Percentiles rank a stretch among this genome's conserved stretches.
These are phyloP conservation scores for Diabrotica undecimpunctata DNA, from an alignment of 1,140 invertebrate species.

Conservation along the genomic window DNA sequence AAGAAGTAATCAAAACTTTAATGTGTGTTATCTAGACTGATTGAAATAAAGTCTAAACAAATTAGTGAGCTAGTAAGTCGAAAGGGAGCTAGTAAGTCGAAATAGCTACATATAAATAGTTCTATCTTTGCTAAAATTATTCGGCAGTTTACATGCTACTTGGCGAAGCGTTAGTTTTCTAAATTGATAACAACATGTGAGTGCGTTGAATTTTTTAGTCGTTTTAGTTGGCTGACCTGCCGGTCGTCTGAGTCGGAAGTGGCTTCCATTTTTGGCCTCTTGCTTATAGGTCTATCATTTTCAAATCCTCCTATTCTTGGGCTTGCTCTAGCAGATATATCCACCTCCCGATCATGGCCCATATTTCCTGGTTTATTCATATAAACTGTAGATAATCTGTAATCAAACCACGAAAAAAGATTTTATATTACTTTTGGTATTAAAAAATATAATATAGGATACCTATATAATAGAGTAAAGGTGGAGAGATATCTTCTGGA, in stretches of 20 bases:
- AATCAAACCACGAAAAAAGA: conserved; percentile 9
- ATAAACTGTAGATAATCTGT: conserved; percentile 39
- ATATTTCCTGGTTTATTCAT: conserved; percentile 32
- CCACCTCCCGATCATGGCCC: conserved; percentile 28
- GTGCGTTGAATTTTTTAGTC: conserved; percentile 32
- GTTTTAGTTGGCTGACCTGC: conserved; percentile 48
- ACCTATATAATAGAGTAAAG: too few relatives aligned
- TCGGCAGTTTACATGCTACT: background rate
- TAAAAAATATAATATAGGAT: too few relatives aligned
- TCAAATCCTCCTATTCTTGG: conserved; percentile 26
- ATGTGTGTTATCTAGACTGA: too few relatives aligned
- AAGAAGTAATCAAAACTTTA: too few relatives aligned
- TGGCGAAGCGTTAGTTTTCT: conserved; percentile 33
- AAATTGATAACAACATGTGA: conserved; percentile 39
- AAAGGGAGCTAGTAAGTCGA: background rate
- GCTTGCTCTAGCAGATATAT: conserved; percentile 26
- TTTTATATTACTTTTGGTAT: too few relatives aligned
- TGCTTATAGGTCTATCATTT: conserved; percentile 45
- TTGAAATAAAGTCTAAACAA: too few relatives aligned
- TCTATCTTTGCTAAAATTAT: too few relatives aligned
- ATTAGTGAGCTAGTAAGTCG: background rate
- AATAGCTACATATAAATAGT: background rate
- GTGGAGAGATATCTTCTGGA: too few relatives aligned
- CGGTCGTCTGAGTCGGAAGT: conserved; percentile 50
- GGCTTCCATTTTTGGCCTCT: conserved; percentile 47